Base-by-base conservation (phyloP, 1,140 invertebrate species). In the Euglossa dilemma region DNA sequence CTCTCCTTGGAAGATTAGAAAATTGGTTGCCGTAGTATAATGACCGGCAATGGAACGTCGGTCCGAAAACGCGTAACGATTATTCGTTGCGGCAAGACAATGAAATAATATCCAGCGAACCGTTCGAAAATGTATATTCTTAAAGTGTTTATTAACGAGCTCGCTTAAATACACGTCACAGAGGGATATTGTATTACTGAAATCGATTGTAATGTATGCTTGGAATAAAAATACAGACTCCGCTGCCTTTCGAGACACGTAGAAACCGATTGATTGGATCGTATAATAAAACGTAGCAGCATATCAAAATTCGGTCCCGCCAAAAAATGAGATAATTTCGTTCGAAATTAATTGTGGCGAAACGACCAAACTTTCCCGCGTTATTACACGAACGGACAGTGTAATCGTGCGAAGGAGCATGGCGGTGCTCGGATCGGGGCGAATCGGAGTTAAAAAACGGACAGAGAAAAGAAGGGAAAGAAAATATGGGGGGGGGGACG, bases 241-340 rank as follows among this genome's bases (percentile, higher is more conserved):
- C 20, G 28, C n/a, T 83, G 61, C 71, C 80, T 83, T 86, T 86
- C 74, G 45, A 80, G 70, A 74, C 85, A 87, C 84, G 84, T 74
- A 84, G 72, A 52, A 63, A 71, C 82, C 66, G 77, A 85, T 81
- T 74, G 80, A 87, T 86, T 73, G 70, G 36, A 57, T 52, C 43
- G 84, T 56, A 74, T 83, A 87, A 87, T 74, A 57, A 72, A 83
- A 77, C 63, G 54, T 54, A 63, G 70, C 85, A 77, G 57, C 20
- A 72, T 83, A 87, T 87, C 76, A 87, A 87, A 87, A 76, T 87
- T 87, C 76, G 85, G 84, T 54, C 63, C 50, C 54, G 80, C 45
- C 66, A 18, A 83, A 57, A 86, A 86, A 78, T 83, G 84, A 86
- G 85, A 87, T 86, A 87, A 87, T 87, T 87, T 87, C 43, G 50